These are phyloP conservation scores for Candidula unifasciata DNA, from an alignment of 2,888 invertebrate genomes.

Conservation along the genomic window DNA sequence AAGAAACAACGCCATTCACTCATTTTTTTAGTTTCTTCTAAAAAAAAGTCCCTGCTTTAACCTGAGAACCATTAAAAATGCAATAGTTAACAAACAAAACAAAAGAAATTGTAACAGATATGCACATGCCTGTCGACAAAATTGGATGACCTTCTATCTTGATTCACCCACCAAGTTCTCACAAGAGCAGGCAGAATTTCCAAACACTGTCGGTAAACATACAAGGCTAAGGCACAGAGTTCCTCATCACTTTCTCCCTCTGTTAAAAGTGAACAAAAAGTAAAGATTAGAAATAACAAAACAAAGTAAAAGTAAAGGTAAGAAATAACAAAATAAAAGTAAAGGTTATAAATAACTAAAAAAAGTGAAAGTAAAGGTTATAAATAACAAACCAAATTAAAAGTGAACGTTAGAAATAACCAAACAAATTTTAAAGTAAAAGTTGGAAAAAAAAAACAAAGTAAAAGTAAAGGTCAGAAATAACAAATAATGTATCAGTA, in stretches of 20 bases:
- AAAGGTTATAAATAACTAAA: not conserved
- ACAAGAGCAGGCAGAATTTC: constrained; percentile 85
- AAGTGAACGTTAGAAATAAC: no score
- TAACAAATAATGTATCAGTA: no score
- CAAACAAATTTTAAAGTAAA: no score
- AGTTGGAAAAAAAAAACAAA: no score
- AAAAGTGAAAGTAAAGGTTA: no score
- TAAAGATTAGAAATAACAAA: not conserved
- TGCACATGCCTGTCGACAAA: constrained; percentile 82
- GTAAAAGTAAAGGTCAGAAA: no score
- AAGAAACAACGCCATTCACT: no score
- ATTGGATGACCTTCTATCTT: constrained; percentile 83
- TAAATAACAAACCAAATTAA: no score
- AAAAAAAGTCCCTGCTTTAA: no score
- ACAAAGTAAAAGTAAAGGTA: no score
- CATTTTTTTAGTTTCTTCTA: no score
- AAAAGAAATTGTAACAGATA: not conserved
- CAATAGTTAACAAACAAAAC: not conserved
- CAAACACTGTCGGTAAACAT: constrained; percentile 83
- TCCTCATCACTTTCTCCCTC: constrained; percentile 58
- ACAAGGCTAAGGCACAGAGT: constrained; percentile 82
- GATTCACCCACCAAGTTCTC: constrained; percentile 86
- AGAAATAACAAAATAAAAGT: not conserved
- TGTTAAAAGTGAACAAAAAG: not conserved
- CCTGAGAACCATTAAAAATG: no score